Base-by-base conservation (phyloP, 2,113 vertebrate species). In the Cryptoleucopteryx plumbea region DNA sequence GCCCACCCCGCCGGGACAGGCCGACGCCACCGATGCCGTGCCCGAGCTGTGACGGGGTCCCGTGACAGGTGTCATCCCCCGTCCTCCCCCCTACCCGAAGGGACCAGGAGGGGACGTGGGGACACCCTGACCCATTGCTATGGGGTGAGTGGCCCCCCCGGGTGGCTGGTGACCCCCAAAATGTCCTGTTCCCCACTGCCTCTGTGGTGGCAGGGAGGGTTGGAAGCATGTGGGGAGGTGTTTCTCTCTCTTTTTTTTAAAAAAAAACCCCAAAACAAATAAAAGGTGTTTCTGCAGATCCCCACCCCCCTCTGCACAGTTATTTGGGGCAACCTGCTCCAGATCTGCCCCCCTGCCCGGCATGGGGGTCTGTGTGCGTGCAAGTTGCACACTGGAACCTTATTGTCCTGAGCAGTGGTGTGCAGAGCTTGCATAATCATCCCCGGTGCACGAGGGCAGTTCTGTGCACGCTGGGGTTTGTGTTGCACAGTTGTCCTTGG, bases 21-120 rank as follows among this genome's bases (percentile, higher is more conserved):
- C 48, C 1, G 97, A 98, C 2, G 52, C 52, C 14, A 80, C 91
- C 22, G 94, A 86, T 11, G 71, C 95, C 27, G 23, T 13, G 7
- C 96, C 97, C 4, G 98, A 98, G 47, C 95, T 96, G 58, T 98
- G 92, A 96, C 20, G 27, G 38, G 27, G 9, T 11, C 26, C 34
- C 16, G 10, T 10, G 16, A 17, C 14, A 16, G 27, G 55, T 77
- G 89, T 85, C 66, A 61, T 36, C 47, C 14, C 32, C 36, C 48
- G 9, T 26, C 25, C 52, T 16, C 16, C 52, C 27, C 27, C 27
- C 52, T 10, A 29, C 27, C 27, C 6, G 8, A n/a, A 59, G 73
- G 42, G 55, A 47, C 55, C 21, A 3, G 4, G 4, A 7, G 25
- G 48, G 36, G 32, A 78, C 12, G 7, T 47, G 29, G 62, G 61